Conservation (phyloP, 92 coral and sea anemone genomes). For the Hydrozoanthus gracilis region DNA sequence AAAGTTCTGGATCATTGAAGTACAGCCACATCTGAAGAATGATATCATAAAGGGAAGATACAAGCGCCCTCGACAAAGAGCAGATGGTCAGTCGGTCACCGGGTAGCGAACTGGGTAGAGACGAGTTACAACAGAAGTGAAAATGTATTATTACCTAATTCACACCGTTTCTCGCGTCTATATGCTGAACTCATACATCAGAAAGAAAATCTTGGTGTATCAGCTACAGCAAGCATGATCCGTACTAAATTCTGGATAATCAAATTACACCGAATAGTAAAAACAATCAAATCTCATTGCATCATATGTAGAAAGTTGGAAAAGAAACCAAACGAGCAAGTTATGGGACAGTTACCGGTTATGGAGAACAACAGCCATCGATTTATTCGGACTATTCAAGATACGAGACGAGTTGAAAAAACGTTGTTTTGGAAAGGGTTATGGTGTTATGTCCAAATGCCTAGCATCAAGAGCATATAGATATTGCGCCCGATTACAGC, state of each 20-base stretch:
- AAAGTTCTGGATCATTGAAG: constrained; percentile 43
- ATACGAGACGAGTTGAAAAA: constrained; percentile 50
- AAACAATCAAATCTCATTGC: constrained; percentile 57
- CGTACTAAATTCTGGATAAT: constrained; percentile 61
- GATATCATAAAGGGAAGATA: constrained; percentile 39
- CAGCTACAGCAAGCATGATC: constrained; percentile 60
- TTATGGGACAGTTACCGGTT: constrained; percentile 63
- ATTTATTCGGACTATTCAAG: constrained; percentile 56
- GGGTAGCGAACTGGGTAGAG: constrained; percentile 56
- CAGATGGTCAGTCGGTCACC: constrained; percentile 42
- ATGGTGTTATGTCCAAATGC: constrained; percentile 31
- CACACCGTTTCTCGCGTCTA: constrained; percentile 57
- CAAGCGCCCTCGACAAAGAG: constrained; percentile 30
- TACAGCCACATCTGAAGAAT: constrained; percentile 8
- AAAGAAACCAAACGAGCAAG: constrained; percentile 35
- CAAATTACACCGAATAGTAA: constrained; percentile 43
- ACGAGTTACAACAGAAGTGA: constrained; percentile 56
- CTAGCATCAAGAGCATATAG: constrained; percentile 43
- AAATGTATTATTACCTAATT: constrained; percentile 53
- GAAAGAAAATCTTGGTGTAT: constrained; percentile 59
- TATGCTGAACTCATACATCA: constrained; percentile 50
- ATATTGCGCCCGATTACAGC: constrained; percentile 39
- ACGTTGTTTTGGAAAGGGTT: constrained; percentile 19
- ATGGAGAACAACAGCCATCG: constrained; percentile 53
- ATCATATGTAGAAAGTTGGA: constrained; percentile 61